Percentiles rank a stretch among this genome's conserved stretches.
These are phyloP conservation scores for Hylia prasina DNA, from an alignment of 2,113 vertebrate genomes.

Conservation along the genomic window DNA sequence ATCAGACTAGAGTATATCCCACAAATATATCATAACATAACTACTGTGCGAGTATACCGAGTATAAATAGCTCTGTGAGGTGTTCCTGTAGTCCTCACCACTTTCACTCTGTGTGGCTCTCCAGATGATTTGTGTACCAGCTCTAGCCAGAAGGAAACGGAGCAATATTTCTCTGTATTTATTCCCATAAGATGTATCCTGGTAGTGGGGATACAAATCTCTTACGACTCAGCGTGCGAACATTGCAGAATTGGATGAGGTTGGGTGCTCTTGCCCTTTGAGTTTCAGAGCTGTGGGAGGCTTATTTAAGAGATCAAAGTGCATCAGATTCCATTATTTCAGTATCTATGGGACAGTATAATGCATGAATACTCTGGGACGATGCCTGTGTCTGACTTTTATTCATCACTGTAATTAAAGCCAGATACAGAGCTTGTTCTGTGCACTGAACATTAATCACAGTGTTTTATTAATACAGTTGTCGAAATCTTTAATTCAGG, in stretches of 20 bases:
- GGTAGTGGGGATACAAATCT: background rate
- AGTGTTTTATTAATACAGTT: background rate
- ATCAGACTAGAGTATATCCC: background rate
- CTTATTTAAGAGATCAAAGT: conserved; percentile 35
- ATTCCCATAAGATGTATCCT: background rate
- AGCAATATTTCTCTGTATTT: conserved; percentile 19
- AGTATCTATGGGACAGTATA: conserved; percentile 8
- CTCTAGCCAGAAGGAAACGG: background rate
- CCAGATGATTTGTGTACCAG: background rate
- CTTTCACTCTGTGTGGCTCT: background rate
- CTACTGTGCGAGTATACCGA: background rate
- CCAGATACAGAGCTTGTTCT: conserved; percentile 25
- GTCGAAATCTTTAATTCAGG: background rate
- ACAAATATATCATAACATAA: background rate
- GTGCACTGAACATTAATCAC: background rate
- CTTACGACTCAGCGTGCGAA: background rate
- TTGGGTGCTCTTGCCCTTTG: conserved; percentile 28
- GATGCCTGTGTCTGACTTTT: conserved; percentile 24
- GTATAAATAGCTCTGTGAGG: background rate
- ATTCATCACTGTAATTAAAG: conserved; percentile 43
- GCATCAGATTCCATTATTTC: conserved; percentile 32
- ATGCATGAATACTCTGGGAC: conserved; percentile 19
- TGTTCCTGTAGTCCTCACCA: background rate
- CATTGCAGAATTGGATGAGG: background rate
- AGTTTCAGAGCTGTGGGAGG: background rate